Conservation (phyloP, 2,888 invertebrate species). For the Automeris io region DNA sequence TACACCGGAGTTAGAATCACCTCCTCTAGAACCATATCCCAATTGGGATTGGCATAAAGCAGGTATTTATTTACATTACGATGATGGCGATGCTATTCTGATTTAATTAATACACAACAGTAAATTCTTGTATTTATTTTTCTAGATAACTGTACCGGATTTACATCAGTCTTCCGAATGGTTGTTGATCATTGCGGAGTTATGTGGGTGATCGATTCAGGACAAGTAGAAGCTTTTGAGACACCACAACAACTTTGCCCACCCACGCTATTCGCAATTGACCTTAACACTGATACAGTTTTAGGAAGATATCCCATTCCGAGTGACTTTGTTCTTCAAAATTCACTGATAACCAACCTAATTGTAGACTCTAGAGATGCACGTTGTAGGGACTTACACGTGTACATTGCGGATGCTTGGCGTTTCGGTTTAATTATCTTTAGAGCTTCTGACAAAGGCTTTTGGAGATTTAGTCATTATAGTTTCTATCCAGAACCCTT, state of each 20-base stretch:
- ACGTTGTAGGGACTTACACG: constrained; percentile 79
- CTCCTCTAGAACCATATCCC: constrained; percentile 84
- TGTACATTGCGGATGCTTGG: constrained; percentile 84
- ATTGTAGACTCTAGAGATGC: constrained; percentile 80
- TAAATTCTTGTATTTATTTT: background rate
- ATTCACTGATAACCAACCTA: constrained; percentile 82
- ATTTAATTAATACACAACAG: background rate
- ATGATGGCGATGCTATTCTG: background rate
- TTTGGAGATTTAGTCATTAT: constrained; percentile 83
- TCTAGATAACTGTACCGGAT: constrained; percentile 71
- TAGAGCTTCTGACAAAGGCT: constrained; percentile 73
- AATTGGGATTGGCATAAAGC: constrained; percentile 83
- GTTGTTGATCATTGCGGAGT: constrained; percentile 85
- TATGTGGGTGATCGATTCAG: constrained; percentile 89
- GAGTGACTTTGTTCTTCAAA: constrained; percentile 79
- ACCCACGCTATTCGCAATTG: constrained; percentile 84
- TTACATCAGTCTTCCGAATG: constrained; percentile 88
- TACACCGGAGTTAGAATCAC: constrained; percentile 70
- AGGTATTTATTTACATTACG: constrained; percentile 29
- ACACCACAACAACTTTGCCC: constrained; percentile 82
- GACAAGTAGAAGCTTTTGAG: constrained; percentile 82
- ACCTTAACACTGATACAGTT: constrained; percentile 80
- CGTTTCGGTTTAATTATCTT: constrained; percentile 80
- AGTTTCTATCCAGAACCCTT: constrained; percentile 85
- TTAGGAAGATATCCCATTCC: constrained; percentile 81